phyloP scores from a whole-genome alignment of 2,113 vertebrate genomes.

The Pedionomus torquatus region DNA sequence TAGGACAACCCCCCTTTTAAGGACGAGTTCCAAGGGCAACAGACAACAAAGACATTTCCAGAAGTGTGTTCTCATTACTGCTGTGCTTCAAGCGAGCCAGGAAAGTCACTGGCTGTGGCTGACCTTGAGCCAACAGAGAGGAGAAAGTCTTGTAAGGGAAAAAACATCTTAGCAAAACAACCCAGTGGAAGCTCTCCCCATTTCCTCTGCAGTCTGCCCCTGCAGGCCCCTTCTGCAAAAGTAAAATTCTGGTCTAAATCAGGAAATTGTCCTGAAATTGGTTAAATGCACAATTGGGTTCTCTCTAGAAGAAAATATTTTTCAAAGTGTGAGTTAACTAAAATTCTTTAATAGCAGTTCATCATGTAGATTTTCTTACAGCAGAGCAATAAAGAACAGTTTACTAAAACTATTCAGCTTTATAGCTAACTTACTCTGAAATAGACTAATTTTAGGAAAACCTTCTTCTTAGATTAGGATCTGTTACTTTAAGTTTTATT shows the following conservation, averaged over 20 bases:
- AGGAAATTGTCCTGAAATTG: background rate
- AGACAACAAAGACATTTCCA: conserved; percentile 33
- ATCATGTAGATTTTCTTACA: background rate
- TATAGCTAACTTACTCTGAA: background rate
- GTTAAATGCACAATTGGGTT: background rate
- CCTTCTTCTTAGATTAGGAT: background rate
- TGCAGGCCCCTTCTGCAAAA: background rate
- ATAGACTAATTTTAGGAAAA: background rate
- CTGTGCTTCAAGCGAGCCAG: conserved; percentile 4
- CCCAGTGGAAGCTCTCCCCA: background rate
- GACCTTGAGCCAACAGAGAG: conserved; percentile 11
- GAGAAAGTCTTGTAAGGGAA: conserved; percentile 25
- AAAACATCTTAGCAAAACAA: conserved; percentile 31
- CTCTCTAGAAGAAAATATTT: background rate
- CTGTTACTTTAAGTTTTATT: background rate
- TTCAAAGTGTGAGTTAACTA: background rate
- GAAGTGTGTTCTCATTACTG: conserved; percentile 24
- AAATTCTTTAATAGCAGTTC: background rate
- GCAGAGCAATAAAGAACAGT: background rate
- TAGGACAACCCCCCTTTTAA: background rate
- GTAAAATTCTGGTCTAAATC: background rate
- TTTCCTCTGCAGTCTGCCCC: background rate
- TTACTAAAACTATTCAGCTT: background rate
- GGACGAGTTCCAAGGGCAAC: conserved; percentile 17
- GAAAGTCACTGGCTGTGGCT: conserved; percentile 22